These are phyloP conservation scores for Epinephelus coioides DNA, from an alignment of 2,797 vertebrate genomes.

Conservation along the genomic window DNA sequence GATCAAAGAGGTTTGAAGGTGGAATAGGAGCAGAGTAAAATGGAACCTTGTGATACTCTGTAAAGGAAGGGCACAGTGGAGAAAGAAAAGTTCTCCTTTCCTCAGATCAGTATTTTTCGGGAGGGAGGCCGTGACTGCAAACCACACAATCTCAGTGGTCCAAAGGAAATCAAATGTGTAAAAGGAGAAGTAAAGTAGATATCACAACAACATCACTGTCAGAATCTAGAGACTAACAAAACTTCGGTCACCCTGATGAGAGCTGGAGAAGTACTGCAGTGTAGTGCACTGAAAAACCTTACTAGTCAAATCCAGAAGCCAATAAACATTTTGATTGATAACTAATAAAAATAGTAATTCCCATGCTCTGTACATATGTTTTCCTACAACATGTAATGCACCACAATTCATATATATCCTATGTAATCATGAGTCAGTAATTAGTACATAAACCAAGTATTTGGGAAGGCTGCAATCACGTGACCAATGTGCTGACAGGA, in stretches of 20 bases:
- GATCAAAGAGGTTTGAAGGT: conserved; percentile 63
- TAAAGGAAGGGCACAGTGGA: conserved; percentile 16
- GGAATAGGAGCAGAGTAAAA: conserved; percentile 43
- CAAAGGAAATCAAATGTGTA: neutral
- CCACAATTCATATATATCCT: no score
- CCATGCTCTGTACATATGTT: no score
- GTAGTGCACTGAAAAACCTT: neutral
- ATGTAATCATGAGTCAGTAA: no score
- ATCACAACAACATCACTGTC: neutral
- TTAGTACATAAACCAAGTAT: no score
- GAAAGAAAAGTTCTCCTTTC: neutral
- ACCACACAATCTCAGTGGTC: neutral
- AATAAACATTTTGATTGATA: neutral
- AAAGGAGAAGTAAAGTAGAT: neutral
- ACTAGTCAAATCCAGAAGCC: neutral
- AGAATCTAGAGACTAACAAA: neutral
- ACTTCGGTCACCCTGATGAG: neutral
- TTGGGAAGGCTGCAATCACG: no score
- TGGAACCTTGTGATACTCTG: conserved; percentile 25
- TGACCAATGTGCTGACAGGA: no score
- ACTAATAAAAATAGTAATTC: no score
- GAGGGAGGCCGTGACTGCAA: neutral
- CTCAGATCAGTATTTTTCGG: neutral
- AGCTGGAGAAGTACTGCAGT: neutral
- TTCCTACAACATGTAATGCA: no score